Evolutionary conservation across 2,888 invertebrate species (phyloP), one percentile per base, ranked within the genome.

Genomic region (Seira musarum): DNA sequence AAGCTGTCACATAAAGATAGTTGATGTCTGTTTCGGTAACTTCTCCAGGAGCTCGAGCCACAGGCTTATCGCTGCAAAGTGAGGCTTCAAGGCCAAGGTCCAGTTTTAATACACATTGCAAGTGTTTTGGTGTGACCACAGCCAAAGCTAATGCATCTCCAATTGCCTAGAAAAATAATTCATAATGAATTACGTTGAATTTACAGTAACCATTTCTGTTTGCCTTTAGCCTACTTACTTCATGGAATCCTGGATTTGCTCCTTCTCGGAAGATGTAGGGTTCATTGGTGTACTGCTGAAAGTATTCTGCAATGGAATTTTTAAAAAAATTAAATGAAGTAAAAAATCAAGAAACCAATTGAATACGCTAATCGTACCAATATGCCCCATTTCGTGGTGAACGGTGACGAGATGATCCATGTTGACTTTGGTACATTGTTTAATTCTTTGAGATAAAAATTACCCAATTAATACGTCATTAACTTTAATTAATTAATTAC

Each of bases 381-480:
- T 87, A 87, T 94, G 94, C 0, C 94, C 95, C 93, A 95, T 94
- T 90, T 97, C 97, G 87, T 97, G 97, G 87, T 97, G 96, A 0
- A 94, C 94, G 0, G 95, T 80, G 19, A 88, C 83, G 2, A 89
- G 76, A 64, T 88, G 87, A 30, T 87, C 86, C 87, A 88, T 87
- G 2, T 81, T 87, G 3, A 87, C 85, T 30, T 87, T 84, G 0
- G 89, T 88, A 71, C 89, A 89, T 81, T 87, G 87, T 68, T 88
- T 88, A 63, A 88, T 88, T 69, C 87, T 87, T 53, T 21, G 19
- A 57, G 19, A 63, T 25, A 13, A 17, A 25, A 80, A 30, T 2
- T 8, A 30, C 2, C 30, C 30, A 30, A 30, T 5, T 30, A 30
- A 8, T 5, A 30, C n/a, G n/a, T n/a, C n/a, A n/a, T n/a, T n/a